Percentiles rank a stretch among this genome's conserved stretches.
phyloP scores from a whole-genome alignment of 2,113 vertebrate genomes.

The Perognathus longimembris region DNA sequence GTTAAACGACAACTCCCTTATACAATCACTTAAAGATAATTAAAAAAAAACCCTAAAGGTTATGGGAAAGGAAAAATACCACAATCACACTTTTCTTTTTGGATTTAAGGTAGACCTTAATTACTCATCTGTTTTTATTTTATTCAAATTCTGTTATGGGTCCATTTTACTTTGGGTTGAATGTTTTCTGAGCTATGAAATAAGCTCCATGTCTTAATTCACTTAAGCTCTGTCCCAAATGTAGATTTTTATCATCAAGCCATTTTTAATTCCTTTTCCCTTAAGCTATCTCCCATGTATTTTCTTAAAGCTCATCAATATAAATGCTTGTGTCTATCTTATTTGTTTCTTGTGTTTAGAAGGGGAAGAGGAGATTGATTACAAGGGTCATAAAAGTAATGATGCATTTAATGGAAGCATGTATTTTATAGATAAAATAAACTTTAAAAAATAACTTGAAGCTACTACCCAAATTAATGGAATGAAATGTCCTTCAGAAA shows the following conservation, averaged over 20 bases:
- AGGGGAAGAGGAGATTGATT: conserved; percentile 87
- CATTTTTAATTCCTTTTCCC: conserved; percentile 84
- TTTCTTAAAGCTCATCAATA: conserved; percentile 86
- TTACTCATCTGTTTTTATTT: conserved; percentile 74
- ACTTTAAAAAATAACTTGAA: conserved; percentile 87
- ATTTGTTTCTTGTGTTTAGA: conserved; percentile 88
- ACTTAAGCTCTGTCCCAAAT: conserved; percentile 67
- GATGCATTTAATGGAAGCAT: conserved; percentile 90
- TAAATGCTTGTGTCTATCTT: conserved; percentile 88
- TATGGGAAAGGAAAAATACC: conserved; percentile 45
- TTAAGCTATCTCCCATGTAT: conserved; percentile 83
- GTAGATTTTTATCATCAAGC: conserved; percentile 83
- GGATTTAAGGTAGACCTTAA: conserved; percentile 65
- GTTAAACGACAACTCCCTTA: no score
- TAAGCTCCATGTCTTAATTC: conserved; percentile 59
- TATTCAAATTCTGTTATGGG: conserved; percentile 35
- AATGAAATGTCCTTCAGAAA: conserved; percentile 87
- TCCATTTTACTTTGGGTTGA: conserved; percentile 66
- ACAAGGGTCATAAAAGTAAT: conserved; percentile 89
- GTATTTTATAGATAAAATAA: conserved; percentile 89
- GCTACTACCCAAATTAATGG: conserved; percentile 83
- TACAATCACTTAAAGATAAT: no score
- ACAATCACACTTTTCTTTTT: conserved; percentile 52
- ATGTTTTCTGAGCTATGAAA: conserved; percentile 63
- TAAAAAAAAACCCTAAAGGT: conserved; percentile 11